phyloP scores from a whole-genome alignment of 2,113 vertebrate genomes.

The Scomber japonicus region DNA sequence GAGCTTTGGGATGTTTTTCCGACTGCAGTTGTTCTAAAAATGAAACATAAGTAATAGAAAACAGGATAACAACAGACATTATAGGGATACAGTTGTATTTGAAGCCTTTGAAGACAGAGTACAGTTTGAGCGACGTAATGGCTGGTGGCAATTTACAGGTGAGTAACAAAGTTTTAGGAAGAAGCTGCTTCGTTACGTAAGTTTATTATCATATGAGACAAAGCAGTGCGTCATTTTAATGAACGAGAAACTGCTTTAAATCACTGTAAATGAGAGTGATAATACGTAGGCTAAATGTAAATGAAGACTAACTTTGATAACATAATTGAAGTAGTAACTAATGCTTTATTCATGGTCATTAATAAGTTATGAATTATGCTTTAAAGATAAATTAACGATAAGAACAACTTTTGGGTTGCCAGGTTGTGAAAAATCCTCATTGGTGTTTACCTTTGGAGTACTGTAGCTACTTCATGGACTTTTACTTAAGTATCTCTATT shows the following conservation, averaged over 20 bases:
- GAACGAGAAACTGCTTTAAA: neutral
- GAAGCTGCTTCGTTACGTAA: slow-evolving; percentile 11
- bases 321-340: accelerated
- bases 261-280: neutral
- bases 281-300: neutral
- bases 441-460: neutral
- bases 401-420: neutral
- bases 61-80: neutral
- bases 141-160: slow-evolving; percentile 80
- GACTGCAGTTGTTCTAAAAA: neutral
- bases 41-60: neutral
- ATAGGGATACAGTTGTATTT: neutral
- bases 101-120: neutral
- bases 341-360: neutral
- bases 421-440: neutral
- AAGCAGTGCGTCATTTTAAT: neutral
- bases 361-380: too few species aligned
- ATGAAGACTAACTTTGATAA: neutral
- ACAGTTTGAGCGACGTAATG: slow-evolving; percentile 50
- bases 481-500: neutral
- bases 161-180: slow-evolving; percentile 43
- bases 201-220: neutral
- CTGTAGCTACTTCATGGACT: neutral
- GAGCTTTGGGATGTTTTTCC: slow-evolving; percentile 17
- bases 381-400: neutral